Evolutionary conservation across 1,140 invertebrate species (phyloP), one percentile per base, ranked within the genome.

Genomic region (Ips nitidus): DNA sequence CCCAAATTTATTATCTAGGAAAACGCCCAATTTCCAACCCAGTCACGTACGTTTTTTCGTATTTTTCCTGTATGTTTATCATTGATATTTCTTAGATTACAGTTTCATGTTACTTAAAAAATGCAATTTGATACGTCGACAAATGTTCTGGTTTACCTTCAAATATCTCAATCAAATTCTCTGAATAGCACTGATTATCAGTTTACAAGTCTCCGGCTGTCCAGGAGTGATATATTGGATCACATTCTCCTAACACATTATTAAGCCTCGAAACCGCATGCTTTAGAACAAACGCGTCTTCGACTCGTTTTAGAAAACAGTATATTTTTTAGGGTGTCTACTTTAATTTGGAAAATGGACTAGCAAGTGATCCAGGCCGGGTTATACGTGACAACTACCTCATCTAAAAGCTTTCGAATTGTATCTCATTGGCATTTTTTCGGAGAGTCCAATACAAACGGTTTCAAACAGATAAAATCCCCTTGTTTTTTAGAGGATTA

Each of bases 261-360:
- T 22, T 50, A 50, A 50, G 45, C 45, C 6, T 22, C 45, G 45
- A 50, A 50, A 50, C 45, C 6, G 45, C 45, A 50, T 50, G 7
- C 7, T 50, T 50, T 50, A 50, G 22, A 50, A 50, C 45, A 22
- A 22, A 6, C 22, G 45, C 45, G 22, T 22, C 45, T 22, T 3
- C 45, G 45, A 50, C 3, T 50, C 45, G 45, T 50, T 50, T 50
- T 50, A 50, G 45, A 50, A 50, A 50, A 50, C 6, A 8, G 45
- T 50, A 50, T 50, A 50, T 76, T 75, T 77, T 77, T 76, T 76
- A 74, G 66, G 72, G 72, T 75, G 75, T 75, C 74, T 71, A 70
- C 74, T 78, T 77, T 75, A 76, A 78, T 78, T 76, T 78, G 64
- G 73, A 57, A 73, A 78, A 78, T 76, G 75, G 76, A 78, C 76